Evolutionary conservation across 2,797 vertebrate genomes (phyloP).

Genomic region (Cetoscarus ocellatus): DNA sequence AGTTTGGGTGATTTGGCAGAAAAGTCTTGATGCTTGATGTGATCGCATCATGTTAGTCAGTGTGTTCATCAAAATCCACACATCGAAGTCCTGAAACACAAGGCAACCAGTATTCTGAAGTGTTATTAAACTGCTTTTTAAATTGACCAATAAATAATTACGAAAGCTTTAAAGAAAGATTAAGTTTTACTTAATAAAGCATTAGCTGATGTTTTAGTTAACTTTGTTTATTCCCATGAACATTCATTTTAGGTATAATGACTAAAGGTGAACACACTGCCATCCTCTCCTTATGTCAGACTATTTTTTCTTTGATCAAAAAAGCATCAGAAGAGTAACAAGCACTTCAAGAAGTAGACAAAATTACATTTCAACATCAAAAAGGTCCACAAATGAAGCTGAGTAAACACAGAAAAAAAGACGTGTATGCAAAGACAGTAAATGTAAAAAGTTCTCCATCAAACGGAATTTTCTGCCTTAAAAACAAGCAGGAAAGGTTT

Average conservation of each 20-base stretch:
- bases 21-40: no score
- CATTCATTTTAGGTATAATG: not conserved
- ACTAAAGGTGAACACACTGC: constrained; percentile 24
- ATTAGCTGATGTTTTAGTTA: no score
- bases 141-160: no score
- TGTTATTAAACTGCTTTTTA: no score
- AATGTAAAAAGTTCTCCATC: constrained; percentile 61
- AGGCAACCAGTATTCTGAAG: no score
- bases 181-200: no score
- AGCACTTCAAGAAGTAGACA: constrained; percentile 6
- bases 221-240: not conserved
- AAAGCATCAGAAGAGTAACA: constrained; percentile 21
- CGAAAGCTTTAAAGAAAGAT: no score
- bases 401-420: constrained; percentile 36
- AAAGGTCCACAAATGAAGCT: constrained; percentile 30
- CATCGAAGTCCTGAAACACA: no score
- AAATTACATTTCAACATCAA: constrained; percentile 68
- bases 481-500: constrained; percentile 35
- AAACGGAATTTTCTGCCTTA: constrained; percentile 63
- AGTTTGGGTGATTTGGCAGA: no score
- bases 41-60: no score
- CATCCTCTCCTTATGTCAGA: constrained; percentile 17
- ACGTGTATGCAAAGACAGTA: constrained; percentile 37
- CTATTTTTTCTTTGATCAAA: constrained; percentile 39
- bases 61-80: no score